Conservation (phyloP, 2,113 vertebrate species). For the Nothoprocta perdicaria region DNA sequence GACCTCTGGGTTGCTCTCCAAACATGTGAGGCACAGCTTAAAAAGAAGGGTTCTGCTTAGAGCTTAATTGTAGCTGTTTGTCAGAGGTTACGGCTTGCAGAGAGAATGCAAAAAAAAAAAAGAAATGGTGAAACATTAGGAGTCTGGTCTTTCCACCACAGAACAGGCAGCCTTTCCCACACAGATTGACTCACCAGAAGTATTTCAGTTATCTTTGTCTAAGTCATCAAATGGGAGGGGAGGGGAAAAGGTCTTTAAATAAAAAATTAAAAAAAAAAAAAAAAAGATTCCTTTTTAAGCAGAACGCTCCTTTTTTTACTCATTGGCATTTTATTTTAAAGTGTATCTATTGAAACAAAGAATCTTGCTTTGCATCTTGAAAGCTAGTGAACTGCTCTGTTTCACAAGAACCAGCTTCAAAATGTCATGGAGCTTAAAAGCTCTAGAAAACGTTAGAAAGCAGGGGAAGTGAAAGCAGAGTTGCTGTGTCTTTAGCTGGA, state of each 20-base stretch:
- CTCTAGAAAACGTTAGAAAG: neutral
- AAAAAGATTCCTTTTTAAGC: neutral
- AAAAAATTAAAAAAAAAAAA: neutral
- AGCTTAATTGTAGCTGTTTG: neutral
- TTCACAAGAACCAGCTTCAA: neutral
- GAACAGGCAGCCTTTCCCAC: neutral
- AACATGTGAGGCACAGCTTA: constrained; percentile 14
- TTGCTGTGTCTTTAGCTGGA: neutral
- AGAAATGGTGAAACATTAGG: neutral
- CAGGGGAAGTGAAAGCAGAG: neutral
- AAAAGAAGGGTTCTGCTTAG: neutral
- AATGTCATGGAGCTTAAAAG: neutral
- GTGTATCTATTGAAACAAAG: neutral
- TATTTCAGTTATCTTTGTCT: neutral
- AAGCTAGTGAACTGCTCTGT: neutral
- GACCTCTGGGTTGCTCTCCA: neutral
- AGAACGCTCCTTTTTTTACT: neutral
- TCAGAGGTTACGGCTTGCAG: rapidly evolving
- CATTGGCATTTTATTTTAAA: neutral
- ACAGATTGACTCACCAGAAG: neutral
- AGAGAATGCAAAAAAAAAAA: neutral
- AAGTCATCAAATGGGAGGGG: neutral
- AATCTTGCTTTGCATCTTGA: neutral
- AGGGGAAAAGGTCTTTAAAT: neutral
- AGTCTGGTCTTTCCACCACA: neutral